Conservation (phyloP, 2,113 vertebrate genomes). For the Chloebia gouldiae region DNA sequence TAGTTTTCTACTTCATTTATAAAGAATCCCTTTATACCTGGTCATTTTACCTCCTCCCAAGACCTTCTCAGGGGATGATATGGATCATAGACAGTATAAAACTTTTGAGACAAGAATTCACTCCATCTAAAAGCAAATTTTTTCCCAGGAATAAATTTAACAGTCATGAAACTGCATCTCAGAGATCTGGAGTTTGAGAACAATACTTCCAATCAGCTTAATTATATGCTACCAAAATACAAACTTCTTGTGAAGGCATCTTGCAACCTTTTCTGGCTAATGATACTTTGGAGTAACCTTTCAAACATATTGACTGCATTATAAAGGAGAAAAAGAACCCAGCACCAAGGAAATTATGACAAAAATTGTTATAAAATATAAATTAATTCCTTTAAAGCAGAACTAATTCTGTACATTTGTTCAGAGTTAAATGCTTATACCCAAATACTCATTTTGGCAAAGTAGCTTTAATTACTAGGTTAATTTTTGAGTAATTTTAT, state of each 20-base stretch:
- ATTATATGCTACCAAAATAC: neutral
- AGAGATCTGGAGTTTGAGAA: neutral
- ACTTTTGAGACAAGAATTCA: neutral
- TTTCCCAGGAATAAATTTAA: neutral
- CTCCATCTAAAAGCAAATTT: neutral
- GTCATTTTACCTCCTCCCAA: neutral
- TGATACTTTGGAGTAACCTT: neutral
- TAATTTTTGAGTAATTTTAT: neutral
- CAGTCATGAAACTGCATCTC: neutral
- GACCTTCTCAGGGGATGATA: neutral
- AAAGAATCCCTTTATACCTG: neutral
- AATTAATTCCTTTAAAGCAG: neutral
- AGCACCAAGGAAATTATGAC: neutral
- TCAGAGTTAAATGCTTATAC: neutral
- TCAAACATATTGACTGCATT: neutral
- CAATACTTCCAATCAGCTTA: conserved; percentile 21
- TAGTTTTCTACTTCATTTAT: neutral
- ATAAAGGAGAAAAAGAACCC: neutral
- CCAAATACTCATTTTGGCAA: neutral
- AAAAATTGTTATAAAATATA: neutral
- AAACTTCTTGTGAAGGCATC: neutral
- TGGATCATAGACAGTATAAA: neutral
- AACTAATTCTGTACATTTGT: neutral
- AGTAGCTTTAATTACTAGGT: neutral
- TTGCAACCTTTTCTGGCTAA: neutral